A percentile compares a stretch with the other conserved stretches of the same genome.
Conservation (phyloP, 2,888 invertebrate genomes). For the Caenorhabditis parvicauda region DNA sequence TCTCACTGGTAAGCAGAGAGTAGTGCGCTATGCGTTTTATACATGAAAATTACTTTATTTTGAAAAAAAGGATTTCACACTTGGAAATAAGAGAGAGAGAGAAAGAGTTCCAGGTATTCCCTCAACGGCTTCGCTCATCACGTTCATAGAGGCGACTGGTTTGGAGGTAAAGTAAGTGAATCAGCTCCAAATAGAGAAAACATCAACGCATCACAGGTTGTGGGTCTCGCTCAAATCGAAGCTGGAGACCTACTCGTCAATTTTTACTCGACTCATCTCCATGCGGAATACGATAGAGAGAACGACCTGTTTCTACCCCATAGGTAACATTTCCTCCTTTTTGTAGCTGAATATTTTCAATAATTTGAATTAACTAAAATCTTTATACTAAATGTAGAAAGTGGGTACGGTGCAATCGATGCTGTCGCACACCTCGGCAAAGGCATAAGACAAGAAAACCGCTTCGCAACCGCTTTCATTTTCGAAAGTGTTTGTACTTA, state of each 20-base stretch:
- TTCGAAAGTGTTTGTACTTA: too few relatives aligned
- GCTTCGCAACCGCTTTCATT: too few relatives aligned
- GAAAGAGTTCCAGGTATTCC: conserved; percentile 78
- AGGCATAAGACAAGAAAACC: too few relatives aligned
- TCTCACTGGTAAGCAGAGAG: too few relatives aligned
- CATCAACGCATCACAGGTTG: conserved; percentile 27
- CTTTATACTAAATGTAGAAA: too few relatives aligned
- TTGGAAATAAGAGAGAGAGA: too few relatives aligned
- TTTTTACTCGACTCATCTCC: conserved; percentile 89
- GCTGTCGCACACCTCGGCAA: too few relatives aligned
- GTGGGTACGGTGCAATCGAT: too few relatives aligned
- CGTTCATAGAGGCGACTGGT: conserved; percentile 90
- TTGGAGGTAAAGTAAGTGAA: conserved; percentile 82
- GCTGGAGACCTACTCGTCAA: conserved; percentile 73
- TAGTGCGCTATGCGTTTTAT: too few relatives aligned
- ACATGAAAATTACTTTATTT: too few relatives aligned
- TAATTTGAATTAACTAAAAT: too few relatives aligned
- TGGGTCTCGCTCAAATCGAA: conserved; percentile 63
- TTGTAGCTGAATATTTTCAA: not conserved
- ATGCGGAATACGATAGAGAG: conserved; percentile 84
- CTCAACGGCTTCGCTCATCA: conserved; percentile 96
- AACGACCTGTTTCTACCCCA: conserved; percentile 85
- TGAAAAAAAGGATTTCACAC: too few relatives aligned
- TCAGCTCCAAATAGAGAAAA: not conserved
- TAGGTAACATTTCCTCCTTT: conserved; percentile 67